Percentiles rank a stretch among this genome's conserved stretches.
Evolutionary conservation across 2,888 invertebrate genomes (phyloP).

Genomic region (Ophioninae sp.): DNA sequence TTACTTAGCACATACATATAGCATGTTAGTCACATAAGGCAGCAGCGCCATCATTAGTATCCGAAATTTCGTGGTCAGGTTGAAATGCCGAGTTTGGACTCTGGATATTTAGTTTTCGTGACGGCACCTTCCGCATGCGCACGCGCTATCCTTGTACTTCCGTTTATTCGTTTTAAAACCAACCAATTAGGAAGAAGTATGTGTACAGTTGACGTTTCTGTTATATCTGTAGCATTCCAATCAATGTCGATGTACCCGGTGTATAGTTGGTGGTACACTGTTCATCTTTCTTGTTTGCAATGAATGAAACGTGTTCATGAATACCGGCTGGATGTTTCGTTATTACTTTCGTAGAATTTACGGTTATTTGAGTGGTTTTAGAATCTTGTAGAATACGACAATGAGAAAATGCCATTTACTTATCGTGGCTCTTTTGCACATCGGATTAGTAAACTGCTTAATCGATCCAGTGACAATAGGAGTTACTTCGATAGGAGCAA

Average conservation of each 20-base stretch:
- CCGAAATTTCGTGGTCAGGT: too few relatives aligned
- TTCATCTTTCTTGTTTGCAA: neutral
- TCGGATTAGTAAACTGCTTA: conserved; percentile 51
- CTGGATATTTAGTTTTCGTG: too few relatives aligned
- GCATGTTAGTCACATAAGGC: too few relatives aligned
- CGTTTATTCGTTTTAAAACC: too few relatives aligned
- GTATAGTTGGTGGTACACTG: neutral
- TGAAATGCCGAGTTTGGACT: too few relatives aligned
- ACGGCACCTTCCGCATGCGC: too few relatives aligned
- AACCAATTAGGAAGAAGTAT: too few relatives aligned
- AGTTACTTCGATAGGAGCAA: conserved; percentile 11
- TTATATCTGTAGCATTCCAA: neutral
- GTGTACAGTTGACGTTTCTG: too few relatives aligned
- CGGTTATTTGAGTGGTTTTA: neutral
- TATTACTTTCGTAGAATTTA: neutral
- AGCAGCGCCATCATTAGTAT: too few relatives aligned
- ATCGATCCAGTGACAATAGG: conserved; percentile 72
- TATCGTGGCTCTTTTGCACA: conserved; percentile 35
- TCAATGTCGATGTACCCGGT: neutral
- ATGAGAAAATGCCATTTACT: conserved; percentile 33
- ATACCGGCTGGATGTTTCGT: neutral
- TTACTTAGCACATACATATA: too few relatives aligned
- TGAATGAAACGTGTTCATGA: neutral
- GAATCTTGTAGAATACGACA: neutral
- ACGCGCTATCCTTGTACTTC: too few relatives aligned